Evolutionary conservation across 2,797 vertebrate genomes (phyloP).

Genomic region (Ctenosaura bakeri): DNA sequence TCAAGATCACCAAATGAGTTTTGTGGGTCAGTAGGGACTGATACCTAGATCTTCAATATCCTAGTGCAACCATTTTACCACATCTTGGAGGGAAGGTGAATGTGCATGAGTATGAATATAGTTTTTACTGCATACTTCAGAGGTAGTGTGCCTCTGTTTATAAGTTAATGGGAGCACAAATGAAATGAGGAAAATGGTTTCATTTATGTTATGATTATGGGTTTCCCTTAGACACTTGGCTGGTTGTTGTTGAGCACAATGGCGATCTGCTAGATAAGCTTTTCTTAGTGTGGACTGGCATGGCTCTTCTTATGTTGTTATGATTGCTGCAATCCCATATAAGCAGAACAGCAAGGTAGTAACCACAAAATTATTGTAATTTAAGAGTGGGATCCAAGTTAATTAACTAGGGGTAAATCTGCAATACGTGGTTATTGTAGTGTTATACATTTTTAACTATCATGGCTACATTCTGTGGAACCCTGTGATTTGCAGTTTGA

Average conservation of each 20-base stretch:
- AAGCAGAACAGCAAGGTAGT: neutral
- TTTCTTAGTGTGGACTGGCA: neutral
- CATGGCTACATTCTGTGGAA: too few species aligned
- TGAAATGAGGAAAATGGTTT: neutral
- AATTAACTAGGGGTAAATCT: neutral
- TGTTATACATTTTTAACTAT: too few species aligned
- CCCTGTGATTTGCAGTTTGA: too few species aligned
- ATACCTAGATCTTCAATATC: neutral
- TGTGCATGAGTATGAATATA: neutral
- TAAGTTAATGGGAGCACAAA: neutral
- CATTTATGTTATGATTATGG: neutral
- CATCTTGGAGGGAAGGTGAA: neutral
- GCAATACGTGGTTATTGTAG: too few species aligned
- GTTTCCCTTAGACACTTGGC: neutral
- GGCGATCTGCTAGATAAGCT: neutral
- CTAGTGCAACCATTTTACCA: neutral
- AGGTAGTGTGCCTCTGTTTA: neutral
- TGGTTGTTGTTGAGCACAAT: neutral
- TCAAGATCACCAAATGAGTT: neutral
- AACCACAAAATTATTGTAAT: neutral
- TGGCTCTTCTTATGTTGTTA: neutral
- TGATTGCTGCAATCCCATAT: neutral
- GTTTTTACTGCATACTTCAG: neutral
- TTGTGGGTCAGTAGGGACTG: neutral
- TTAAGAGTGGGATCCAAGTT: neutral